phyloP scores from a whole-genome alignment of 2,888 invertebrate species.

The Darwinula stevensoni region DNA sequence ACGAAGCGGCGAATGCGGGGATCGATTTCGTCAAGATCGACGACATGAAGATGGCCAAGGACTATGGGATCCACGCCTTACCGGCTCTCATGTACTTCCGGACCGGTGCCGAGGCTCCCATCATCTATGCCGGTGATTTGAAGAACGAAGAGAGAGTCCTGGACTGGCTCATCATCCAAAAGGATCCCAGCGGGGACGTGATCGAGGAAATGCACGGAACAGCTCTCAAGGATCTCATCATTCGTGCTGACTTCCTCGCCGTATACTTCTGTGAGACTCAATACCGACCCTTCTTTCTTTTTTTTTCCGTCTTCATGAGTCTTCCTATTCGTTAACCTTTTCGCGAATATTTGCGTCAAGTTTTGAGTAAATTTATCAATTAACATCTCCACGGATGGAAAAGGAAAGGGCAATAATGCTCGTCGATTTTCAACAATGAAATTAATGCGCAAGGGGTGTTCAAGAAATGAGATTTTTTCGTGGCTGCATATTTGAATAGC shows the following conservation, averaged over 20 bases:
- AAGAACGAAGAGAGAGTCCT: slow-evolving; percentile 24
- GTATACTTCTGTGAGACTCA: slow-evolving; percentile 65
- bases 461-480: no score
- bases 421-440: no score
- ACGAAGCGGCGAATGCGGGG: slow-evolving; percentile 56
- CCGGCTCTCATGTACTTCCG: slow-evolving; percentile 75
- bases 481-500: no score
- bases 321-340: slow-evolving; percentile 1
- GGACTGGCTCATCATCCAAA: slow-evolving; percentile 68
- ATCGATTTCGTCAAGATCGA: slow-evolving; percentile 80
- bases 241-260: slow-evolving; percentile 48
- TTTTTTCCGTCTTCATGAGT: slow-evolving; percentile 1
- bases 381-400: no score
- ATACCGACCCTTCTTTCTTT: background rate
- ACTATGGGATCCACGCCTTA: slow-evolving; percentile 59
- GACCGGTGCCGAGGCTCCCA: slow-evolving; percentile 54
- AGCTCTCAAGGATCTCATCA: slow-evolving; percentile 37
- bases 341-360: no score
- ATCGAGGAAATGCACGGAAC: slow-evolving; percentile 65
- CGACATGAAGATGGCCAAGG: slow-evolving; percentile 55
- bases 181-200: slow-evolving; percentile 66
- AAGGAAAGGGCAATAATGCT: no score
- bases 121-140: slow-evolving; percentile 50
- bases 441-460: no score
- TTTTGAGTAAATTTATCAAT: no score